Conservation (phyloP, 2,888 invertebrate genomes). For the Acanthococcus lagerstroemiae region DNA sequence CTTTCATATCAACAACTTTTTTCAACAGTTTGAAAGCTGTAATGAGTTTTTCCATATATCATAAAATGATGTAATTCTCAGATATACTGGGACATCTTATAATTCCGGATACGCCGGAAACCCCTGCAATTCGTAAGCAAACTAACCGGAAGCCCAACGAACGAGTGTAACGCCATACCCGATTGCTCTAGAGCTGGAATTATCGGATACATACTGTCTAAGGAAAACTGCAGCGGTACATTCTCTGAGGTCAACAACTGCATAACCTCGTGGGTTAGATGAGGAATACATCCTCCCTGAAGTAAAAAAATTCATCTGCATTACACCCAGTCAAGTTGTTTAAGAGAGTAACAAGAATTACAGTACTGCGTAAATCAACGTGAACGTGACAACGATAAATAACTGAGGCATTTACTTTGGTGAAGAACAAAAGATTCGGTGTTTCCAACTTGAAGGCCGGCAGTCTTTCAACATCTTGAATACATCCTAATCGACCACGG, state of each 20-base stretch:
- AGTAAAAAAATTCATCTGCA: slow-evolving; percentile 24
- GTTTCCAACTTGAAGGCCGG: slow-evolving; percentile 16
- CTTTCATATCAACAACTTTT: not conserved
- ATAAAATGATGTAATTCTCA: not conserved
- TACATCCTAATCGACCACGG: slow-evolving; percentile 11
- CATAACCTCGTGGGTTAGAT: slow-evolving; percentile 67
- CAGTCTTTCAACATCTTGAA: slow-evolving; percentile 15
- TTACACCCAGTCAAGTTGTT: too few relatives aligned
- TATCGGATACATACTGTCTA: slow-evolving; percentile 58
- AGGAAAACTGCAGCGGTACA: slow-evolving; percentile 59
- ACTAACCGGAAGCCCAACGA: slow-evolving; percentile 51
- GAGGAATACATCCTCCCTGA: slow-evolving; percentile 73
- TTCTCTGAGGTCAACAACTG: slow-evolving; percentile 45
- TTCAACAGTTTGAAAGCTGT: not conserved
- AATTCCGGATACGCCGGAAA: too few relatives aligned
- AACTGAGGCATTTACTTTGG: slow-evolving; percentile 16
- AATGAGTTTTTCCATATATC: not conserved
- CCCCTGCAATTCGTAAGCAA: too few relatives aligned
- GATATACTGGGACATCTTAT: too few relatives aligned
- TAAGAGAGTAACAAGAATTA: not conserved
- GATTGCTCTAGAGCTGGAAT: slow-evolving; percentile 54
- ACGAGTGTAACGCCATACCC: slow-evolving; percentile 56
- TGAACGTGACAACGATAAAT: too few relatives aligned
- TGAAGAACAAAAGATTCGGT: slow-evolving; percentile 17
- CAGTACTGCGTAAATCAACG: too few relatives aligned